Base-by-base conservation (phyloP, 2,113 vertebrate species). In the Pollachius pollachius region DNA sequence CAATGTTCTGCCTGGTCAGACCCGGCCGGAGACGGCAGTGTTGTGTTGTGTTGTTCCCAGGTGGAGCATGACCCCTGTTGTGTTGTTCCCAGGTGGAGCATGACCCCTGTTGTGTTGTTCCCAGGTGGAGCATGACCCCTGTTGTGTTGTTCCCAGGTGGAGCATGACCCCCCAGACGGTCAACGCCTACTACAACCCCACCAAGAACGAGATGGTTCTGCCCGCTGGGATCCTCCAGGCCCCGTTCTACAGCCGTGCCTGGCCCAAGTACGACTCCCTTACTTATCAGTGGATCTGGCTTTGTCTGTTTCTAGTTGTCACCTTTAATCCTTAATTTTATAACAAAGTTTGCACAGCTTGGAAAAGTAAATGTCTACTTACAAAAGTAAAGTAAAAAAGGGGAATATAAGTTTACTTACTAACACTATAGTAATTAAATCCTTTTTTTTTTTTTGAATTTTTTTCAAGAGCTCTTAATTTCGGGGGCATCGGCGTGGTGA, bases 121-220 rank as follows among this genome's bases (percentile, higher is more conserved):
- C 23, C 23, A 23, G 23, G 23, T 23, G 23, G 23, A 23, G 23
- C 1, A 23, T 23, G 23, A 23, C 23, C 23, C 23, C 23, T 41
- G 11, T 11, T 41, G 23, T 41, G 37, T 41, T 41, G 5, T 21
- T 21, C 17, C 15, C 92, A 99, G 97, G 88, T 99, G 97, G 97
- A 99, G 96, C 85, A 98, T 99, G 96, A 99, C 97, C 0, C 97
- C 97, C 0, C 95, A 96, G 0, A 97, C 97, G 0, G 97, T 97
- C 77, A 99, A 99, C 0, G 97, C 97, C 0, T 99, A 99, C 88
- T 99, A 99, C 82, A 98, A 96, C 1, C 97, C 97, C 15, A 99
- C 96, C 73, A 99, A 98, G 90, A 99, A 99, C 0, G 96, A 98
- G 92, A 98, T 99, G 0, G 96, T 99, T 64, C 94, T 99, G 74